A percentile compares a stretch with the other conserved stretches of the same genome.
Evolutionary conservation across 2,797 vertebrate genomes (phyloP).

Genomic region (Delichon dasypus): DNA sequence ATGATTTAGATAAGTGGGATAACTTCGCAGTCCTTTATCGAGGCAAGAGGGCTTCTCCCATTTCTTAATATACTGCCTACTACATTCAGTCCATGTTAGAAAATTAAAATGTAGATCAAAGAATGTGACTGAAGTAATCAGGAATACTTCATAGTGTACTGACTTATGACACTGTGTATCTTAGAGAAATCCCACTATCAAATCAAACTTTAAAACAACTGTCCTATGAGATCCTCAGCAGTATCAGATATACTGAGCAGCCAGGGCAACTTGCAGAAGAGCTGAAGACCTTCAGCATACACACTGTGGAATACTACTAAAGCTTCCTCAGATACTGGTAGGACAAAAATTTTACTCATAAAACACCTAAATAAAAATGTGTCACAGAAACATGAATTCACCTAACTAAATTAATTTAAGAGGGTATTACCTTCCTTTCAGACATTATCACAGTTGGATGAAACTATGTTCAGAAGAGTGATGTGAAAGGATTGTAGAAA

Average conservation of each 20-base stretch:
- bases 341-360: not conserved
- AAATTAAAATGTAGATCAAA: not conserved
- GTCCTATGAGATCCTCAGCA: not conserved
- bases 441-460: not conserved
- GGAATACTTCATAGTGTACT: not conserved
- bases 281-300: not conserved
- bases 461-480: not conserved
- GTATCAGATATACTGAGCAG: not conserved
- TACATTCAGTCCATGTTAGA: not conserved
- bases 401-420: not conserved
- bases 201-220: not conserved
- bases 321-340: not conserved
- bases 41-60: not conserved
- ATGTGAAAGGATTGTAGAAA: constrained; percentile 7
- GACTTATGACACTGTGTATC: not conserved
- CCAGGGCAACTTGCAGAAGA: not conserved
- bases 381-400: not conserved
- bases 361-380: not conserved
- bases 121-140: not conserved
- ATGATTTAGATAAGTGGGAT: not conserved
- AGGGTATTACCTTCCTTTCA: not conserved
- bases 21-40: not conserved
- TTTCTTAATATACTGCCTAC: not conserved
- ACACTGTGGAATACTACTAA: not conserved
- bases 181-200: not conserved